These are phyloP conservation scores for Aphelenchoides besseyi DNA, from an alignment of 1,140 invertebrate species.

Conservation along the genomic window DNA sequence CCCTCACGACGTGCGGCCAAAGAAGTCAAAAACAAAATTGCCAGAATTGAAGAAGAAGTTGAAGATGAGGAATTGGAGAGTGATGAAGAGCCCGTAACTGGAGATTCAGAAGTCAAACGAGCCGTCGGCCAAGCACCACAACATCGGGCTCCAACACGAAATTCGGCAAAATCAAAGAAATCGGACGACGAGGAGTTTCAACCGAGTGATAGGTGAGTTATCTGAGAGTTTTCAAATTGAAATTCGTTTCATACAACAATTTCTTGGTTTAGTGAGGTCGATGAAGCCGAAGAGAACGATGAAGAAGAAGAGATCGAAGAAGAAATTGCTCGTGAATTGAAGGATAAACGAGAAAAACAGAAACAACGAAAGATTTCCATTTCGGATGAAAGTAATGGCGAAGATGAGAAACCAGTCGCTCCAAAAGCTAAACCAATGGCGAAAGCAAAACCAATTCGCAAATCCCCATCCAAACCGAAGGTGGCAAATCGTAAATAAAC, in stretches of 20 bases:
- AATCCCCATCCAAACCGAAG: background rate
- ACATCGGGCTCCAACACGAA: background rate
- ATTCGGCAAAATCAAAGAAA: background rate
- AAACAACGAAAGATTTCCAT: slow-evolving; percentile 21
- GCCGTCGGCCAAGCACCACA: slow-evolving; percentile 6
- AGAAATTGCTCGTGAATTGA: slow-evolving; percentile 11
- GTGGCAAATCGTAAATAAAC: background rate
- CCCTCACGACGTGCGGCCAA: slow-evolving; percentile 30
- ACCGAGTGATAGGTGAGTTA: slow-evolving; percentile 24
- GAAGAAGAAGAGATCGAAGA: slow-evolving; percentile 33
- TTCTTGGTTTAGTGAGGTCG: background rate
- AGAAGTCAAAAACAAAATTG: slow-evolving; percentile 38
- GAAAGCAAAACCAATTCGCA: slow-evolving; percentile 1
- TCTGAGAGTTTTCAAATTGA: background rate
- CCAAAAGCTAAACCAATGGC: background rate
- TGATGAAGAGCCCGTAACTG: slow-evolving; percentile 8
- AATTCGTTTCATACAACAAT: background rate
- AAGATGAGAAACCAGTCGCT: slow-evolving; percentile 11
- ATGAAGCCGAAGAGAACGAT: slow-evolving; percentile 28
- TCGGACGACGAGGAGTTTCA: slow-evolving; percentile 29
- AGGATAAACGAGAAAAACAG: slow-evolving; percentile 20
- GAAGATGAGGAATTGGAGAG: slow-evolving; percentile 27
- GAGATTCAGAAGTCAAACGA: background rate
- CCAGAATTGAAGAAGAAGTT: slow-evolving; percentile 17
- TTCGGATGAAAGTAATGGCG: background rate